Conservation (phyloP, 2,797 vertebrate genomes). For the Melanotaenia nigrans region DNA sequence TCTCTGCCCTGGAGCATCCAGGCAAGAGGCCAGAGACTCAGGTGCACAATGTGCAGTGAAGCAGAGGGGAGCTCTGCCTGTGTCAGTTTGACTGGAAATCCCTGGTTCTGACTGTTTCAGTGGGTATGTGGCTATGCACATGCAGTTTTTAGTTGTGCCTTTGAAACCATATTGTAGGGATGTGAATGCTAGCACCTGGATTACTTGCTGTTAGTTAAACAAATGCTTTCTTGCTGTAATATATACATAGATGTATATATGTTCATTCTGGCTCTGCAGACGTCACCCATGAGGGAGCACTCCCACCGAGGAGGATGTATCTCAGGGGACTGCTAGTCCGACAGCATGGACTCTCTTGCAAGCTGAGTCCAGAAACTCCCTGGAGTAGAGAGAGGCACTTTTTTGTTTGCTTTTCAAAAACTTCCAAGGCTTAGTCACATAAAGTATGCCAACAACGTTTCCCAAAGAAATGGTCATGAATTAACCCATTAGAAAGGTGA, state of each 20-base stretch:
- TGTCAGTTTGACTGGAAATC: slow-evolving; percentile 48
- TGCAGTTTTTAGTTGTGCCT: neutral
- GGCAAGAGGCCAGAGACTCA: slow-evolving; percentile 59
- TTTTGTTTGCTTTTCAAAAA: slow-evolving; percentile 12
- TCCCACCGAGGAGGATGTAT: slow-evolving; percentile 29
- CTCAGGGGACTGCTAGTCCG: slow-evolving; percentile 51
- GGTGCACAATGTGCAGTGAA: slow-evolving; percentile 57
- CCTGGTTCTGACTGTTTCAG: slow-evolving; percentile 20
- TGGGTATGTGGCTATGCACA: slow-evolving; percentile 3
- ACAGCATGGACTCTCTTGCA: slow-evolving; percentile 37
- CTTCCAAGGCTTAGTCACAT: slow-evolving; percentile 36
- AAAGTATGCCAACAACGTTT: slow-evolving; percentile 19
- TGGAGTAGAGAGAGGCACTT: slow-evolving; percentile 35
- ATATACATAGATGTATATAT: neutral
- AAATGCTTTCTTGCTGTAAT: slow-evolving; percentile 2
- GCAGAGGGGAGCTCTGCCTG: slow-evolving; percentile 47
- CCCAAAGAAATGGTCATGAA: slow-evolving; percentile 15
- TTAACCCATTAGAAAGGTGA: neutral
- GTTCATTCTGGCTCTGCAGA: neutral
- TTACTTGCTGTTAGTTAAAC: slow-evolving; percentile 6
- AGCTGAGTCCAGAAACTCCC: slow-evolving; percentile 70
- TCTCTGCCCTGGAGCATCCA: slow-evolving; percentile 44
- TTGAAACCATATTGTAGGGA: neutral
- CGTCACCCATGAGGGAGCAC: slow-evolving; percentile 17
- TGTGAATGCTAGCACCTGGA: slow-evolving; percentile 13